Base-by-base conservation (phyloP, 1,140 invertebrate species). In the Cyclargus thomasi region DNA sequence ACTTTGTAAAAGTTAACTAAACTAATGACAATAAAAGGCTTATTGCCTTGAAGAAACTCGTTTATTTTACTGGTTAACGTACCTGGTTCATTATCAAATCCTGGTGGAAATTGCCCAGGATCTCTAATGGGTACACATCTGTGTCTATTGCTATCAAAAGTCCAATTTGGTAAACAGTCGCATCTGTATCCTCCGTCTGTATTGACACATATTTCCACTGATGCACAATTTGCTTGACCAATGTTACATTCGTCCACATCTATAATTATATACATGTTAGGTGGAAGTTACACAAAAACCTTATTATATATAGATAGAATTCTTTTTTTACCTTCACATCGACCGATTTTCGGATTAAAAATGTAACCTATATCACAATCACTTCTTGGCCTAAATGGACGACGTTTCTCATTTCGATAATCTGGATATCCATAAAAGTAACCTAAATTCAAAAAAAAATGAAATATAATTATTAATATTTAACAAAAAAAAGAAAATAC, bases 171-270 rank as follows among this genome's bases (percentile, higher is more conserved):
- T 0, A 93, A 93, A 80, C 96, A 97, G 64, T 94, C 92, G 75
- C 95, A 96, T 1, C 91, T 81, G 80, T 94, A 96, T 2, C 94
- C 94, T 14, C 95, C 95, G 1, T 92, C 91, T 0, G 92, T 93
- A 79, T 96, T 96, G 1, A 94, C 90, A 78, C 95, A 96, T 5
- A 85, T 70, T 69, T 91, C 90, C 2, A 93, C 87, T 4, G 92
- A 91, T 0, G 93, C 94, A 71, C 95, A 95, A 63, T 92, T 91
- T 11, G 93, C 92, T 59, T 92, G 91, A 0, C 89, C 91, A 36
- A 92, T 89, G 1, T 90, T 85, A 75, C 96, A 97, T 86, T 97
- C 96, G 79, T 97, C 92, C 64, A 97, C 92, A 91, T 97, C 96
- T 97, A 78, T 47, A 47, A 75, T 53, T 53, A 53, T 53, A 14